A percentile compares a stretch with the other conserved stretches of the same genome.
These are phyloP conservation scores for Cinclus mexicanus DNA, from an alignment of 2,113 vertebrate species.

Conservation along the genomic window DNA sequence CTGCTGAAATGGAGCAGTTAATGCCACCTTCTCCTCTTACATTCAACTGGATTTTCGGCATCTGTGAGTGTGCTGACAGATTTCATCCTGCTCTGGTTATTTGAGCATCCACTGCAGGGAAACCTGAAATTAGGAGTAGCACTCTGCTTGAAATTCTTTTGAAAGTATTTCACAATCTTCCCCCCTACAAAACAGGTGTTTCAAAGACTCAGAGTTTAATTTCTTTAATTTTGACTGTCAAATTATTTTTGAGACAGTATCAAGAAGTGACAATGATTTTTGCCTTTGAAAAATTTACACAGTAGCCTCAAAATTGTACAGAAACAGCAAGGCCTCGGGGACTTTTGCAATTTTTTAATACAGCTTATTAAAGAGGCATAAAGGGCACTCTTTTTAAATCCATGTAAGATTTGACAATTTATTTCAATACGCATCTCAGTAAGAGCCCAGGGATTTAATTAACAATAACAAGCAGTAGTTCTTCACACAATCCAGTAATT, in stretches of 20 bases:
- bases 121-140: not conserved
- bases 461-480: not conserved
- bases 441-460: not conserved
- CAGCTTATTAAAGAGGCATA: not conserved
- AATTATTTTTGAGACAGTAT: not conserved
- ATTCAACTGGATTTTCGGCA: not conserved
- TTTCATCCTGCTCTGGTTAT: not conserved
- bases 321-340: not conserved
- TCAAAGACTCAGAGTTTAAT: not conserved
- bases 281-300: not conserved
- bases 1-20: not conserved
- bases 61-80: accelerated
- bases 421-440: not conserved
- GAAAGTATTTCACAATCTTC: not conserved
- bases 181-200: not conserved
- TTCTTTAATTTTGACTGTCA: not conserved
- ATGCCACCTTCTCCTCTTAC: not conserved
- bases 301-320: not conserved
- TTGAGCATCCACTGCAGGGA: not conserved
- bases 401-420: not conserved
- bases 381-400: not conserved
- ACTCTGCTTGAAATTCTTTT: not conserved
- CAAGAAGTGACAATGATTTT: not conserved
- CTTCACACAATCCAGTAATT: not conserved
- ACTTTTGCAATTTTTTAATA: not conserved